phyloP scores from a whole-genome alignment of 2,888 invertebrate species.

The Hanleya hanleyi region DNA sequence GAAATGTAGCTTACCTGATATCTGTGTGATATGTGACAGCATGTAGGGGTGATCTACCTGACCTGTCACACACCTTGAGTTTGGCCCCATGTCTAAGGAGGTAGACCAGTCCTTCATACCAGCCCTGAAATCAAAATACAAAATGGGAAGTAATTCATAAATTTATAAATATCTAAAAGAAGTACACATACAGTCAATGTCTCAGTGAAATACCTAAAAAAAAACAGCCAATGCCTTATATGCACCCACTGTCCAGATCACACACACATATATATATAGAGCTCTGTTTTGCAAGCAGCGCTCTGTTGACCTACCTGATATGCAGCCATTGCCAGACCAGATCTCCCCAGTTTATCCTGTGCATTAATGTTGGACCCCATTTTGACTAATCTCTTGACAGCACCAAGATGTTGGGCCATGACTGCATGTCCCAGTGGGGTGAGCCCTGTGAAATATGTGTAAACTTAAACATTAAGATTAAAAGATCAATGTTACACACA shows the following conservation, averaged over 20 bases:
- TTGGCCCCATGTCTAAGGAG: conserved; percentile 63
- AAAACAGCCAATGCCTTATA: not conserved
- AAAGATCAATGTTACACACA: too few species aligned
- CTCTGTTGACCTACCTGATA: conserved; percentile 60
- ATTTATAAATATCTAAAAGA: too few species aligned
- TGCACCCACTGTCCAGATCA: too few species aligned
- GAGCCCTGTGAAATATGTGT: too few species aligned
- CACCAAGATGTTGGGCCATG: conserved; percentile 50
- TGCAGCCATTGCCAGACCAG: conserved; percentile 61
- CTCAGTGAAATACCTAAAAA: not conserved
- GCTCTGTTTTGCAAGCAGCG: too few species aligned
- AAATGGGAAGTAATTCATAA: not conserved
- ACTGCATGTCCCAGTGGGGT: conserved; percentile 62
- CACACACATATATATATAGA: not conserved
- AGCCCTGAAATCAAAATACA: conserved; percentile 54
- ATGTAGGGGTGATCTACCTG: conserved; percentile 61
- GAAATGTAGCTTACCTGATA: conserved; percentile 48
- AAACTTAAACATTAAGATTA: too few species aligned
- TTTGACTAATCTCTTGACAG: conserved; percentile 61
- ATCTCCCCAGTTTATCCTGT: conserved; percentile 61
- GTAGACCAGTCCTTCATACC: conserved; percentile 65
- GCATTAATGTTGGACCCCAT: conserved; percentile 67
- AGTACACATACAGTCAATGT: too few species aligned
- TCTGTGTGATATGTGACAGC: conserved; percentile 63
- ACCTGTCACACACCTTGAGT: conserved; percentile 57